Percentiles rank a stretch among this genome's conserved stretches.
phyloP scores from a whole-genome alignment of 64 coral and sea anemone genomes.

The Montipora foliosa region DNA sequence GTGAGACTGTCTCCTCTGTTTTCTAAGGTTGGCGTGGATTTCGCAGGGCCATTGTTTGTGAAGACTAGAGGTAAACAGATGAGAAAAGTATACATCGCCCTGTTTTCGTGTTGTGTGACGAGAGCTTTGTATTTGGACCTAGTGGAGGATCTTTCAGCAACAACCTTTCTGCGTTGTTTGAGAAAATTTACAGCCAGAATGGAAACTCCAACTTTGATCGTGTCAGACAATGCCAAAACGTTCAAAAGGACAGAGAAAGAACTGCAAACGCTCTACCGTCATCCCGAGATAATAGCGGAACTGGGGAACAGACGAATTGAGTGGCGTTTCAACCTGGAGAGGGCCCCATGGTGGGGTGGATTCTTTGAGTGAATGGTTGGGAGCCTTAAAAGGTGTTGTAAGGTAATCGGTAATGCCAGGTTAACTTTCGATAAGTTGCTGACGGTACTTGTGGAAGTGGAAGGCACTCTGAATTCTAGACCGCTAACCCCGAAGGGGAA shows the following conservation, averaged over 20 bases:
- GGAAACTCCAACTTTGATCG: background rate
- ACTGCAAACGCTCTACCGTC: background rate
- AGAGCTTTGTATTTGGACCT: background rate
- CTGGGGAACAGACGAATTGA: no score
- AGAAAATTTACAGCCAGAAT: background rate
- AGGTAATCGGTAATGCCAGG: background rate
- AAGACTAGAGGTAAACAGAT: background rate
- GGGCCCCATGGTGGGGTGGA: background rate
- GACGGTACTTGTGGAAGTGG: background rate
- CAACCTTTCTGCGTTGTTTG: background rate
- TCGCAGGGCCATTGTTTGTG: background rate
- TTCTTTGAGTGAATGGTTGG: background rate
- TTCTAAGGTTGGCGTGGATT: conserved; percentile 42
- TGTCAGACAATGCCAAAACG: background rate
- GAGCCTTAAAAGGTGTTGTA: background rate
- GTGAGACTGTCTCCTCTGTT: conserved; percentile 20
- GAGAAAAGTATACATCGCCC: background rate
- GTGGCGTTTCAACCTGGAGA: background rate
- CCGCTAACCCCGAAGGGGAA: no score
- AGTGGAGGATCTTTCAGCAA: background rate
- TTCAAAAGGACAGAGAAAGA: background rate
- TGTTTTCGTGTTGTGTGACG: background rate
- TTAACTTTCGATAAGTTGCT: background rate
- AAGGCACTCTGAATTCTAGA: no score
- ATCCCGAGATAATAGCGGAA: background rate